A percentile compares a stretch with the other conserved stretches of the same genome.
These are phyloP conservation scores for Larimichthys polyactis DNA, from an alignment of 2,113 vertebrate species.

Conservation along the genomic window DNA sequence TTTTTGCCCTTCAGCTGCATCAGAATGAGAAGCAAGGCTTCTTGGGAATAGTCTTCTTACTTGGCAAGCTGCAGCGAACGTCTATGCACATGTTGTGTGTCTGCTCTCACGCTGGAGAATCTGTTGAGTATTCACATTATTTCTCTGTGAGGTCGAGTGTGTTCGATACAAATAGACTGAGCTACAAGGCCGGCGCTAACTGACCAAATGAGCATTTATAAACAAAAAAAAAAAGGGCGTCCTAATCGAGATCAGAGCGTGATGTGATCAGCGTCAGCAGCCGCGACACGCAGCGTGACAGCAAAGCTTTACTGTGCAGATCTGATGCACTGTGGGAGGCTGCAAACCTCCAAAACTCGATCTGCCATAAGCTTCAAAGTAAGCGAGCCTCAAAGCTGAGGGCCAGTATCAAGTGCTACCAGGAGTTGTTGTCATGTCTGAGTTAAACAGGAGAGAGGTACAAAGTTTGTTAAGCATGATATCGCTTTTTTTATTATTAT, in stretches of 20 bases:
- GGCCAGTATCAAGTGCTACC: constrained; percentile 1
- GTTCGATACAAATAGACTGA: not conserved
- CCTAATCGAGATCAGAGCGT: not conserved
- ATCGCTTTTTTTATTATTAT: too few relatives aligned
- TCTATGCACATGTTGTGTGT: constrained; percentile 7
- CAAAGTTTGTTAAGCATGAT: too few relatives aligned
- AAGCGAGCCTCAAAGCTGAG: constrained; percentile 4
- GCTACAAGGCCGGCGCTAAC: not conserved
- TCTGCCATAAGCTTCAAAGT: constrained; percentile 55
- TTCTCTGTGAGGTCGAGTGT: constrained; percentile 21
- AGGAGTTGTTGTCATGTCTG: constrained; percentile 11
- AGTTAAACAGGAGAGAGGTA: constrained; percentile 7
- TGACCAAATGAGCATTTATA: constrained; percentile 4
- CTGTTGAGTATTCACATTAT: constrained; percentile 17
- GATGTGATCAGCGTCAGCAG: not conserved
- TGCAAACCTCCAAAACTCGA: constrained; percentile 32
- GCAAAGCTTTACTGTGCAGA: constrained; percentile 1
- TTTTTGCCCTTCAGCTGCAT: constrained; percentile 49
- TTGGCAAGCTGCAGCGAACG: constrained; percentile 32
- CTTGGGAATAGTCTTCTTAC: constrained; percentile 22
- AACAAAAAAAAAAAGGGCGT: not conserved
- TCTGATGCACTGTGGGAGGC: constrained; percentile 30
- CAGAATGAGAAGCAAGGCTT: constrained; percentile 40
- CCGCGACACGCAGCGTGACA: not conserved
- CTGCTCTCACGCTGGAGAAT: constrained; percentile 19